Percentiles rank a stretch among this genome's conserved stretches.
Conservation (phyloP, 1,140 invertebrate genomes). For the Spodoptera litura region DNA sequence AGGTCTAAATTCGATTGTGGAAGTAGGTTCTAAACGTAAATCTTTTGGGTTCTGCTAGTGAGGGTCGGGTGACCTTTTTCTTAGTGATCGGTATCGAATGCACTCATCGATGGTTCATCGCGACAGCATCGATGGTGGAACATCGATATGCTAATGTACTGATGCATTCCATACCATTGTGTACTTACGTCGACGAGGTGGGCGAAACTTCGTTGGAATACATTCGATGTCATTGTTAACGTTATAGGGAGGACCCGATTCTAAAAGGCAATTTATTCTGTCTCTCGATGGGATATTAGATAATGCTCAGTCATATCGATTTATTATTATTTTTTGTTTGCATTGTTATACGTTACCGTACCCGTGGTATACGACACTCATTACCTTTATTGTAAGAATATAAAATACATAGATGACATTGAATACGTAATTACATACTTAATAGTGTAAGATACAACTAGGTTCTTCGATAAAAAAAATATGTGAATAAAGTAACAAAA, state of each 20-base stretch:
- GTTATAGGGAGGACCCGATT: constrained; percentile 73
- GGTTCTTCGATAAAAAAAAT: constrained; percentile 6
- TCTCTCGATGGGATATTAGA: constrained; percentile 68
- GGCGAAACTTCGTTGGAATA: constrained; percentile 83
- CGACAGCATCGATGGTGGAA: constrained; percentile 78
- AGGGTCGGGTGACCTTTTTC: constrained; percentile 72
- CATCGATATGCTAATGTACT: constrained; percentile 81
- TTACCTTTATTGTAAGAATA: not conserved
- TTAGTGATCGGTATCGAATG: constrained; percentile 75
- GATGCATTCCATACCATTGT: constrained; percentile 81
- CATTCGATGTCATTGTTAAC: constrained; percentile 80
- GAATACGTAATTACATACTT: not conserved
- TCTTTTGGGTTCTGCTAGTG: constrained; percentile 54
- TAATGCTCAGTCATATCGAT: constrained; percentile 63
- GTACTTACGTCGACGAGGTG: constrained; percentile 84
- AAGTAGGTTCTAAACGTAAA: constrained; percentile 21
- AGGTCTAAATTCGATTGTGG: constrained; percentile 53
- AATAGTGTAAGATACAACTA: not conserved
- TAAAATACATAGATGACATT: constrained; percentile 28
- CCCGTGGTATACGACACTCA: constrained; percentile 19
- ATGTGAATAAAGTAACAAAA: constrained; percentile 22
- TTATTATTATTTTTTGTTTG: constrained; percentile 39
- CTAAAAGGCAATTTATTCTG: constrained; percentile 82
- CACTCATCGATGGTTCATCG: constrained; percentile 74
- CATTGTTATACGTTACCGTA: constrained; percentile 23